Evolutionary conservation across 2,797 vertebrate species (phyloP).

Genomic region (Muscicapa striata): DNA sequence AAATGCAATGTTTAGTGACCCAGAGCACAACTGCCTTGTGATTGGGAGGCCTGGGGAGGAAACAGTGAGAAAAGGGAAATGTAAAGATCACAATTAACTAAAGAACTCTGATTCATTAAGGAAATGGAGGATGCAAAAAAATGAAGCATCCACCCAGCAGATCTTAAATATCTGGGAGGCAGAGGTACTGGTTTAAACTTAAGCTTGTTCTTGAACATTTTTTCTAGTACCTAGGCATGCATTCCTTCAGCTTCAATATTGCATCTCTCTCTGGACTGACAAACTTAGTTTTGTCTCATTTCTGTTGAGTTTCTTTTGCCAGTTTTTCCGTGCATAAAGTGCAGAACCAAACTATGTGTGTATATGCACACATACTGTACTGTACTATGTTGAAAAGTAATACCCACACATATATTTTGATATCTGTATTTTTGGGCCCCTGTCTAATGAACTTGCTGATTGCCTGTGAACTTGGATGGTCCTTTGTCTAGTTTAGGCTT

Average conservation of each 20-base stretch:
- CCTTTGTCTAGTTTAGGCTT: background rate
- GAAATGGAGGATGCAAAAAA: background rate
- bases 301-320: background rate
- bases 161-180: background rate
- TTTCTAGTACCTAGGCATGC: background rate
- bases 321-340: background rate
- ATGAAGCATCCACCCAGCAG: background rate
- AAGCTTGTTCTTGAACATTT: background rate
- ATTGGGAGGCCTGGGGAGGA: constrained; percentile 26
- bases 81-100: constrained; percentile 16
- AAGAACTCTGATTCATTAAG: constrained; percentile 29
- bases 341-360: background rate
- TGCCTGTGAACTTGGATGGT: background rate
- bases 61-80: constrained; percentile 16
- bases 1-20: background rate
- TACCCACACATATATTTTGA: fast-evolving
- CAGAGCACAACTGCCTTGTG: background rate
- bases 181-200: background rate
- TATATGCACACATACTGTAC: background rate
- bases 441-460: background rate
- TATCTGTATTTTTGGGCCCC: background rate
- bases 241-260: background rate
- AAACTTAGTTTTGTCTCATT: background rate
- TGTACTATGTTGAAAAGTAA: background rate
- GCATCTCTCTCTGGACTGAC: constrained; percentile 1